These are phyloP conservation scores for Agelaius phoeniceus DNA, from an alignment of 2,113 vertebrate genomes.

Conservation along the genomic window DNA sequence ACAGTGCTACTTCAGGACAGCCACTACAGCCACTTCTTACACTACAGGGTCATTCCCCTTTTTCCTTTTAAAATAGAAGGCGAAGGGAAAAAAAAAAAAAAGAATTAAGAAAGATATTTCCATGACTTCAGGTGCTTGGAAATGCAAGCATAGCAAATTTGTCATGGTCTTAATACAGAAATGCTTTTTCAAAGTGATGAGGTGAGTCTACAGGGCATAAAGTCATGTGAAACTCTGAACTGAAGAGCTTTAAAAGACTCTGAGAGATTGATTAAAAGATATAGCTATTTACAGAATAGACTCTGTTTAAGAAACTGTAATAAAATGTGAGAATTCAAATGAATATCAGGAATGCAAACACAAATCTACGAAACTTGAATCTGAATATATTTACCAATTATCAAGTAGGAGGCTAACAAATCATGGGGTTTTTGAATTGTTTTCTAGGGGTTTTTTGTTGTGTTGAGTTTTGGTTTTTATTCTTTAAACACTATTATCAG, in stretches of 20 bases:
- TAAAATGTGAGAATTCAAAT: background rate
- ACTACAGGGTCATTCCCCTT: background rate
- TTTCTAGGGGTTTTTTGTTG: background rate
- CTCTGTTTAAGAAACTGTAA: background rate
- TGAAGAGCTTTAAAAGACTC: background rate
- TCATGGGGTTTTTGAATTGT: rapidly evolving
- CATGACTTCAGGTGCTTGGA: background rate
- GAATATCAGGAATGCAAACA: background rate
- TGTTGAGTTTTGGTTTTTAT: too few relatives aligned
- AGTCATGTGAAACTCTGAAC: background rate
- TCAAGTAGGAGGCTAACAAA: background rate
- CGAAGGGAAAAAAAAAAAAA: too few relatives aligned
- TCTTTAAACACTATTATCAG: background rate
- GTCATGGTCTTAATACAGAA: background rate
- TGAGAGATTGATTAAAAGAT: background rate
- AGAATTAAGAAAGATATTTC: background rate
- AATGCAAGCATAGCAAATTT: background rate
- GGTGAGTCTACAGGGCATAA: background rate
- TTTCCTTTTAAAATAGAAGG: background rate
- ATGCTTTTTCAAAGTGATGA: background rate
- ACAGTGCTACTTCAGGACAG: background rate
- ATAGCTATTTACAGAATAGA: background rate
- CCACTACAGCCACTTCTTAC: background rate
- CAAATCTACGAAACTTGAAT: background rate
- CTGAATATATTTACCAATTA: background rate